Conservation (phyloP, 1,140 invertebrate species). For the Zelostemma sp. region DNA sequence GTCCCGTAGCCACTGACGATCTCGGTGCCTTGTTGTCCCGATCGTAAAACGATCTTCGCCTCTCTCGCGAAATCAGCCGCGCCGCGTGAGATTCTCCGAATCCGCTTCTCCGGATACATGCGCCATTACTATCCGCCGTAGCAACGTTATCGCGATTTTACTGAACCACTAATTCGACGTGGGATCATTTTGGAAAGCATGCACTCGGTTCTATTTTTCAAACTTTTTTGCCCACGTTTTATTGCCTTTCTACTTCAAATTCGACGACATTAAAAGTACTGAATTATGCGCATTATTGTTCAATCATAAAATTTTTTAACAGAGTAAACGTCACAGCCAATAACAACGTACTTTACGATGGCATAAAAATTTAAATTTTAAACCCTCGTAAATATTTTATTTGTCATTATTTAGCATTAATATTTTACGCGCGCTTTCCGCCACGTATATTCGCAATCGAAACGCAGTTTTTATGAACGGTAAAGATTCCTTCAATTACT, state of each 20-base stretch:
- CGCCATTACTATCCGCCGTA: constrained; percentile 43
- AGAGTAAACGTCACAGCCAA: constrained; percentile 15
- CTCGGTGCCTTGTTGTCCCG: constrained; percentile 38
- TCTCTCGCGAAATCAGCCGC: constrained; percentile 34
- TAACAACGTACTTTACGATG: constrained; percentile 24
- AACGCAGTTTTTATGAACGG: no score
- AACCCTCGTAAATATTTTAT: constrained; percentile 22
- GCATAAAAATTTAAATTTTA: constrained; percentile 30
- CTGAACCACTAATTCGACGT: constrained; percentile 28
- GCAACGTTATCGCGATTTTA: constrained; percentile 35
- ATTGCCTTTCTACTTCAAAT: background rate
- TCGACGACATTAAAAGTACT: background rate
- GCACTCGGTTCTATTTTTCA: background rate
- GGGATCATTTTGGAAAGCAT: constrained; percentile 36
- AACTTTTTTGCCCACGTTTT: background rate
- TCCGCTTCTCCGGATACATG: constrained; percentile 30
- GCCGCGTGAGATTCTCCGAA: constrained; percentile 46
- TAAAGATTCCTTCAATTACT: no score
- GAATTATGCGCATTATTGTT: constrained; percentile 6
- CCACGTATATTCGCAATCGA: background rate
- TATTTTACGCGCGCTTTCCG: background rate
- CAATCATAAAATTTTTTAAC: constrained; percentile 23
- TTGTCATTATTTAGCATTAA: constrained; percentile 23
- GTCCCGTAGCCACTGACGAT: constrained; percentile 29
- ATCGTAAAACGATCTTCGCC: constrained; percentile 58